Percentiles rank a stretch among this genome's conserved stretches.
Evolutionary conservation across 2,888 invertebrate genomes (phyloP).

Genomic region (Podotricha telesiphe): DNA sequence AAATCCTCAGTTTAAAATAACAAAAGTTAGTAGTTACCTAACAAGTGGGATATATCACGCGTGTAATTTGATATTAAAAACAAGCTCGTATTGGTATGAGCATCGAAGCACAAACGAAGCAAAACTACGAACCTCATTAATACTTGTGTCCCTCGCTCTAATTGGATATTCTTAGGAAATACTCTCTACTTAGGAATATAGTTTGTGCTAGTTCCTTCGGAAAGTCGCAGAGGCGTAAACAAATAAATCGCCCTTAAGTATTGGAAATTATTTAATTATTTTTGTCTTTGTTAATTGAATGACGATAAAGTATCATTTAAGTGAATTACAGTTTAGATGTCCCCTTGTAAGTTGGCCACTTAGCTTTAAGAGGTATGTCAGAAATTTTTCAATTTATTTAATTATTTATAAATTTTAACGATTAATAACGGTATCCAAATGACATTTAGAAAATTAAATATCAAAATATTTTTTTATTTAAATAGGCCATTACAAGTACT

Average conservation of each 20-base stretch:
- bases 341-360: background rate
- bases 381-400: no score
- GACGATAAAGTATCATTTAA: slow-evolving; percentile 9
- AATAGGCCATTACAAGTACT: no score
- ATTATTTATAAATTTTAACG: no score
- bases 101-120: slow-evolving; percentile 30
- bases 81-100: background rate
- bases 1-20: background rate
- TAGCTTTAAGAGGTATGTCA: background rate
- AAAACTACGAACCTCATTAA: slow-evolving; percentile 52
- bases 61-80: slow-evolving; percentile 28
- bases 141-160: slow-evolving; percentile 55
- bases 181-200: no score
- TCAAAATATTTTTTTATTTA: no score
- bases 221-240: slow-evolving; percentile 56
- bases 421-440: no score
- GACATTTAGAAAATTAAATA: no score
- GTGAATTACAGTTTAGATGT: background rate
- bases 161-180: slow-evolving; percentile 60
- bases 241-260: slow-evolving; percentile 58
- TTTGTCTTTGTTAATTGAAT: slow-evolving; percentile 14
- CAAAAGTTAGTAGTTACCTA: background rate
- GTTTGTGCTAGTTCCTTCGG: slow-evolving; percentile 56
- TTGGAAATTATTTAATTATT: slow-evolving; percentile 38
- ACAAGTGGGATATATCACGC: background rate